Conservation (phyloP, 1,140 invertebrate species). For the Calliphora vicina region DNA sequence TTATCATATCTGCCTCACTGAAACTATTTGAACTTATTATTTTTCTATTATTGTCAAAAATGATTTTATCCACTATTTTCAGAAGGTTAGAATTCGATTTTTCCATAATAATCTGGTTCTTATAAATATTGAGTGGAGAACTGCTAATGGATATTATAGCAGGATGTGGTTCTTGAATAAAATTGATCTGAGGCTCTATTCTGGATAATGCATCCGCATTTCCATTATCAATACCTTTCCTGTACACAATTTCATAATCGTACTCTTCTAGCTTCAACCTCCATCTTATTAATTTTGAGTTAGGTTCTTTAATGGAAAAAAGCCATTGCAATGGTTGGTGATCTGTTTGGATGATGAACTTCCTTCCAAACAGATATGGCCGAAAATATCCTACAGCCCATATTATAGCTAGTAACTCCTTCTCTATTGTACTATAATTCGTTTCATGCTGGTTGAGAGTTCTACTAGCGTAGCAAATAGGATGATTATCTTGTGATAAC, state of each 20-base stretch:
- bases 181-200: background rate
- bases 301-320: constrained; percentile 20
- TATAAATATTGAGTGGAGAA: background rate
- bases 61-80: background rate
- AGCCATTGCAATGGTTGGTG: too few relatives aligned
- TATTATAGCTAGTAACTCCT: constrained; percentile 54
- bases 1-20: background rate
- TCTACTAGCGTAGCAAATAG: constrained; percentile 57
- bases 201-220: constrained; percentile 16
- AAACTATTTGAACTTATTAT: background rate
- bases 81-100: background rate
- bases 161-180: too few relatives aligned
- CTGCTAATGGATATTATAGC: background rate
- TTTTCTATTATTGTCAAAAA: background rate
- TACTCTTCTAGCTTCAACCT: constrained; percentile 7
- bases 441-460: constrained; percentile 56
- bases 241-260: constrained; percentile 33
- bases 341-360: too few relatives aligned
- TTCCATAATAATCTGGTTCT: background rate
- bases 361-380: too few relatives aligned
- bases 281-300: constrained; percentile 45
- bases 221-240: background rate
- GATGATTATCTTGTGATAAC: constrained; percentile 49
- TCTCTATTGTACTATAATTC: constrained; percentile 63
- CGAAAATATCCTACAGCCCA: too few relatives aligned